phyloP scores from a whole-genome alignment of 2,113 vertebrate genomes.

The Hassar affinis region DNA sequence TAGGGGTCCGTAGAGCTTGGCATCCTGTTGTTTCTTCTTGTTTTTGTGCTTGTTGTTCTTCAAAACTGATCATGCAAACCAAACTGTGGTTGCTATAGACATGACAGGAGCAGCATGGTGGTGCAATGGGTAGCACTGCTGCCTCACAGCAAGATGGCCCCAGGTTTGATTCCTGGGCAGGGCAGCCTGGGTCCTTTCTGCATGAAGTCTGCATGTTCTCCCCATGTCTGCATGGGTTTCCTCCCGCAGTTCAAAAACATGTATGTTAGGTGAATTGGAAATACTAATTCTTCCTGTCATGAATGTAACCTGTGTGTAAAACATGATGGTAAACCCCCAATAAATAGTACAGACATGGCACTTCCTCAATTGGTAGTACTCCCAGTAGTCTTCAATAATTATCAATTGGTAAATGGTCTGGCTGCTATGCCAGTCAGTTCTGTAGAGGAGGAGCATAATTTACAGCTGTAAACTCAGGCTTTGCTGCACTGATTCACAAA shows the following conservation, averaged over 20 bases:
- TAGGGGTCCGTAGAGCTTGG: neutral
- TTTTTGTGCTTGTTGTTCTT: neutral
- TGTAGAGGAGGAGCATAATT: neutral
- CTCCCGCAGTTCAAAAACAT: too few relatives aligned
- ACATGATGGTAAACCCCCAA: too few relatives aligned
- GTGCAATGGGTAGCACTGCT: too few relatives aligned
- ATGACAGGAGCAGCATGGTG: neutral
- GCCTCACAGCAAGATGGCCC: too few relatives aligned
- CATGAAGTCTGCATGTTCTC: too few relatives aligned
- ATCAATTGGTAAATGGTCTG: neutral
- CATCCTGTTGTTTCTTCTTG: neutral
- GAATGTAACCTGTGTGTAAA: too few relatives aligned
- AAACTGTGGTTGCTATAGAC: neutral
- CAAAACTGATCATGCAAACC: neutral
- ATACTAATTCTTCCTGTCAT: too few relatives aligned
- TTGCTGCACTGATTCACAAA: neutral
- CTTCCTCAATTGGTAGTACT: neutral
- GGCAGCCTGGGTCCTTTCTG: too few relatives aligned
- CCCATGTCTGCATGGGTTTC: too few relatives aligned
- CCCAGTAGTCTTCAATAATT: neutral
- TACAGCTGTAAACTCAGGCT: neutral
- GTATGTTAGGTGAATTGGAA: too few relatives aligned
- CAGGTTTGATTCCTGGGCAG: too few relatives aligned
- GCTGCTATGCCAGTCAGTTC: neutral
- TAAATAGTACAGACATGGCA: too few relatives aligned